Conservation (phyloP, 2,113 vertebrate genomes). For the Chaetops frenatus region DNA sequence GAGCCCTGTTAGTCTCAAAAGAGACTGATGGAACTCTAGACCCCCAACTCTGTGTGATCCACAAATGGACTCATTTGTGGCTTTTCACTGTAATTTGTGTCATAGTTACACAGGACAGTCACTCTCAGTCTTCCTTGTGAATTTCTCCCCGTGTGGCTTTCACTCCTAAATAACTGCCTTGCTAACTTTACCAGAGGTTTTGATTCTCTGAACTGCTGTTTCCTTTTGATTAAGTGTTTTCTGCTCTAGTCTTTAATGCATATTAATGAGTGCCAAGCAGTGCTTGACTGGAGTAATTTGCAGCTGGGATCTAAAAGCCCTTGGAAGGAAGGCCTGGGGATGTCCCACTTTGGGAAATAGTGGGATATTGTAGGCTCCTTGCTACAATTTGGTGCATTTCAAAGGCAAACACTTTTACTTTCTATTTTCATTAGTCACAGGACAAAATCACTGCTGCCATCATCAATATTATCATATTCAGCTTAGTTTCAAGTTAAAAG, state of each 20-base stretch:
- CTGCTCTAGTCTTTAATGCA: constrained; percentile 8
- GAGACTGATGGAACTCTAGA: background rate
- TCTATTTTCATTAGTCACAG: background rate
- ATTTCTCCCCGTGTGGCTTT: background rate
- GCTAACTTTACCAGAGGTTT: background rate
- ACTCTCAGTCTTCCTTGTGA: background rate
- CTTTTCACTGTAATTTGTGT: background rate
- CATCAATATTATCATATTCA: background rate
- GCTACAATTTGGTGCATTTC: background rate
- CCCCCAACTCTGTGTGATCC: background rate
- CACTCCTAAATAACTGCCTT: background rate
- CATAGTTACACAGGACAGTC: background rate
- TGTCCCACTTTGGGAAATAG: background rate
- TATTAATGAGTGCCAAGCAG: constrained; percentile 41
- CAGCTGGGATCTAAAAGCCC: background rate
- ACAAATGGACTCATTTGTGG: background rate
- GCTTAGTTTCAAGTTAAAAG: background rate
- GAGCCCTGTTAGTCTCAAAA: background rate
- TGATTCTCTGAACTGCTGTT: constrained; percentile 11
- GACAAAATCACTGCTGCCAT: background rate
- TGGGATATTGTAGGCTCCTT: background rate
- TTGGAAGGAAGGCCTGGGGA: background rate
- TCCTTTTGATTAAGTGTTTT: constrained; percentile 54
- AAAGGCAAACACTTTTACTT: background rate
- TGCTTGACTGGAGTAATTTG: constrained; percentile 36